Evolutionary conservation across 2,797 vertebrate species (phyloP).

Genomic region (Danio aesculapii): DNA sequence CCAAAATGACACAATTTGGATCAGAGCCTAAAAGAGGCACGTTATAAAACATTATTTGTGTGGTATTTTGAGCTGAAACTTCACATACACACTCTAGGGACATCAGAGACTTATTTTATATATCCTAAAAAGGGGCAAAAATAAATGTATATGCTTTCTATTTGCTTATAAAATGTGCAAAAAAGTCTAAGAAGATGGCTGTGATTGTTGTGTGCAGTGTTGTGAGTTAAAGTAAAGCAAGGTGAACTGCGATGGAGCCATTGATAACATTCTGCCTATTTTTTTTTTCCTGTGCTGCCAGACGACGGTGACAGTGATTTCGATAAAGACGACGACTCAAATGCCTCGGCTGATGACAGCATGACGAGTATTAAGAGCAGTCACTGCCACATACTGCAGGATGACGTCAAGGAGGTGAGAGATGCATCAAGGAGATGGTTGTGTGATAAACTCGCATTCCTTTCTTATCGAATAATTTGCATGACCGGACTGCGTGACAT

Average conservation of each 20-base stretch:
- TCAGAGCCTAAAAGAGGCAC: no score
- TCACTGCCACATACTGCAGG: slow-evolving; percentile 73
- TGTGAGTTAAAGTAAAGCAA: background rate
- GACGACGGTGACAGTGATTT: slow-evolving; percentile 84
- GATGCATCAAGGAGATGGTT: background rate
- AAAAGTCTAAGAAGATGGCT: background rate
- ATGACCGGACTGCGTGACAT: background rate
- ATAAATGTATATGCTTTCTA: background rate
- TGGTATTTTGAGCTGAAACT: no score
- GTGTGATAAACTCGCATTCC: background rate
- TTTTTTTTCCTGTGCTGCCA: slow-evolving; percentile 67
- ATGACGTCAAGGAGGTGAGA: slow-evolving; percentile 83
- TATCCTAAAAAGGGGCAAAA: no score
- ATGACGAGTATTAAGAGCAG: slow-evolving; percentile 77
- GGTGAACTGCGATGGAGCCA: background rate
- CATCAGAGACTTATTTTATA: no score
- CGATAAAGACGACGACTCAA: slow-evolving; percentile 83
- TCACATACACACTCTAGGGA: no score
- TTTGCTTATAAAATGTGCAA: background rate
- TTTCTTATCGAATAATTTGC: background rate
- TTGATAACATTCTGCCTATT: background rate
- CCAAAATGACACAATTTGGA: no score
- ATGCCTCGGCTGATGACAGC: slow-evolving; percentile 81
- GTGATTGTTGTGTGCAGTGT: background rate
- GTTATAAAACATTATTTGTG: no score